phyloP scores from a whole-genome alignment of 2,888 invertebrate species.

The Eilema sororculum region DNA sequence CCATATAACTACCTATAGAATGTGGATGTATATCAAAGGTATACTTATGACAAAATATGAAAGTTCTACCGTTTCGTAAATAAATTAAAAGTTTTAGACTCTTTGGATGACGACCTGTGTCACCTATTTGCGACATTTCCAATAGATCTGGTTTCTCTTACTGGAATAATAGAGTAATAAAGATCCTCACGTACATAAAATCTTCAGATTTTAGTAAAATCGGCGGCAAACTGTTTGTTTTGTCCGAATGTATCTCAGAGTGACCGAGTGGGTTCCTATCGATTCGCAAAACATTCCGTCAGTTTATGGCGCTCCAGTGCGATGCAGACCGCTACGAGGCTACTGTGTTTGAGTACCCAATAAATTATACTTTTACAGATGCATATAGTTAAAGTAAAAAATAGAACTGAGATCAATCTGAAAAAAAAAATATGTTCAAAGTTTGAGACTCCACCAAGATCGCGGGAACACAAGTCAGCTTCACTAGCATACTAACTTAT shows the following conservation, averaged over 20 bases:
- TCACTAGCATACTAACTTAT: too few relatives aligned
- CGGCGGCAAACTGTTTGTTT: neutral
- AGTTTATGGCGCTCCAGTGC: constrained; percentile 46
- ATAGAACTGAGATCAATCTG: neutral
- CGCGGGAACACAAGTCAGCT: too few relatives aligned
- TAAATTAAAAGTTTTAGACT: neutral
- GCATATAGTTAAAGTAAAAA: neutral
- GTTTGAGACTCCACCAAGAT: too few relatives aligned
- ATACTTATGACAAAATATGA: neutral
- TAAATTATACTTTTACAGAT: neutral
- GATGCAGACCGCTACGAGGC: constrained; percentile 30
- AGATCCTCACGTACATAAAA: neutral
- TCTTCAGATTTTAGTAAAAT: neutral
- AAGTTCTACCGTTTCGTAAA: neutral
- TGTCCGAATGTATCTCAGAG: neutral
- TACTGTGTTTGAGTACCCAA: neutral
- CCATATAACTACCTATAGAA: too few relatives aligned
- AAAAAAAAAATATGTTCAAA: too few relatives aligned
- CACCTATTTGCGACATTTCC: neutral
- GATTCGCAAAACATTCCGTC: constrained; percentile 46
- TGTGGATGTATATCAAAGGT: neutral
- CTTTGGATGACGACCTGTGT: neutral
- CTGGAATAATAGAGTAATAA: too few relatives aligned
- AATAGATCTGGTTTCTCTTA: neutral
- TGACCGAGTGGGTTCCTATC: constrained; percentile 23